A percentile compares a stretch with the other conserved stretches of the same genome.
phyloP scores from a whole-genome alignment of 2,888 invertebrate species.

The Platycnemis pennipes region DNA sequence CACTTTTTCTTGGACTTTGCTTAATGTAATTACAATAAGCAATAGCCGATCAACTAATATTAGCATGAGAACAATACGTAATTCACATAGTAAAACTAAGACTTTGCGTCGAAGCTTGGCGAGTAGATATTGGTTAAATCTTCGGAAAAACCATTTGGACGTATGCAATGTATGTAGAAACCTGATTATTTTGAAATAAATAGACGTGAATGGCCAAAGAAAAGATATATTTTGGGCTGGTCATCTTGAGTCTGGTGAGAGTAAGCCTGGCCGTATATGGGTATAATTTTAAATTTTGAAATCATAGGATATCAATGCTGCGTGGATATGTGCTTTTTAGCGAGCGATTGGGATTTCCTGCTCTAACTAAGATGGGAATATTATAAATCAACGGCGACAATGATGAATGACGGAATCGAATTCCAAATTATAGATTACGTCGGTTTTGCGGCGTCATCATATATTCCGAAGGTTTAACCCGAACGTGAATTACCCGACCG shows the following conservation, averaged over 20 bases:
- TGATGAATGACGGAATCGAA: constrained; percentile 7
- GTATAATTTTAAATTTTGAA: background rate
- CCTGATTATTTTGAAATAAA: background rate
- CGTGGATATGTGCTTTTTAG: background rate
- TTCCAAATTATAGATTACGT: background rate
- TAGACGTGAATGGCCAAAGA: background rate
- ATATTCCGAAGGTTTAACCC: constrained; percentile 43
- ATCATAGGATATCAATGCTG: background rate
- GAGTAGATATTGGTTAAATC: too few relatives aligned
- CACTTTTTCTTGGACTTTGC: too few relatives aligned
- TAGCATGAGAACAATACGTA: too few relatives aligned
- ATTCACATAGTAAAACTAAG: too few relatives aligned
- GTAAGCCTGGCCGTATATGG: too few relatives aligned
- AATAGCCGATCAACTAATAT: too few relatives aligned
- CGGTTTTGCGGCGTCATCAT: constrained; percentile 39
- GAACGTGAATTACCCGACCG: background rate
- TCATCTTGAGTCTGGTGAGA: background rate
- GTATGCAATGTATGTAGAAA: too few relatives aligned
- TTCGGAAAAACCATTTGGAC: too few relatives aligned
- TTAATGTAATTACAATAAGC: too few relatives aligned
- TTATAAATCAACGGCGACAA: constrained; percentile 41
- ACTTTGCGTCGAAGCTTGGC: too few relatives aligned
- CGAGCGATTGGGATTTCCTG: background rate
- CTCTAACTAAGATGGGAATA: background rate
- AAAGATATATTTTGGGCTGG: too few relatives aligned